phyloP scores from a whole-genome alignment of 2,888 invertebrate genomes.

The Sinhomidia bicolor region DNA sequence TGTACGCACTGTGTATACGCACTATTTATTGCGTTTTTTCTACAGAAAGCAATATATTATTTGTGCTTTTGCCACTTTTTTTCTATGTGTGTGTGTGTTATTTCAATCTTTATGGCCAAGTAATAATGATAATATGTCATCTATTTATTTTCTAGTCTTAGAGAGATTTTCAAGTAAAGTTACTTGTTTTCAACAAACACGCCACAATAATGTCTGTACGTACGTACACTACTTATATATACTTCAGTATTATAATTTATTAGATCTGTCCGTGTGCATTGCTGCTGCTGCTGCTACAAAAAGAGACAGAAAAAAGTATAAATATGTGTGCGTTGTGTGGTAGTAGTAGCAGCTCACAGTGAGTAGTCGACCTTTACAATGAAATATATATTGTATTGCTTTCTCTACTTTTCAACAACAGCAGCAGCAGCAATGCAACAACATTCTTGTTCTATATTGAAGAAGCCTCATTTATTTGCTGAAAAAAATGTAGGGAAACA shows the following conservation, averaged over 20 bases:
- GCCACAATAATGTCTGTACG: too few species aligned
- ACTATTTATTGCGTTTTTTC: neutral
- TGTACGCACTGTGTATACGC: neutral
- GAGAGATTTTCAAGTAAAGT: constrained; percentile 14
- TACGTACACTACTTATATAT: neutral
- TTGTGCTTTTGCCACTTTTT: neutral
- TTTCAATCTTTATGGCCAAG: constrained; percentile 64
- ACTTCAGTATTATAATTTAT: constrained; percentile 5
- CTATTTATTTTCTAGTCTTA: constrained; percentile 67
- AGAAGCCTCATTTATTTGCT: constrained; percentile 16
- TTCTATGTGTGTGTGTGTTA: too few species aligned
- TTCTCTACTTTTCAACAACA: constrained; percentile 12
- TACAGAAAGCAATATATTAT: constrained; percentile 4
- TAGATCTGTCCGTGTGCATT: neutral
- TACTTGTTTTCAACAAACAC: neutral
- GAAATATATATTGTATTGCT: neutral
- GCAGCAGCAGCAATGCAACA: neutral
- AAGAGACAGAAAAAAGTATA: constrained; percentile 2
- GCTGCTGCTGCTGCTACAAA: too few species aligned
- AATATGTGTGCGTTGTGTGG: neutral
- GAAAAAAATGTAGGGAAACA: constrained; percentile 50
- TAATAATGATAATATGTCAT: constrained; percentile 69
- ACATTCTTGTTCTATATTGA: neutral
- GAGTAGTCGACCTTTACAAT: neutral
- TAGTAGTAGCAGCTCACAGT: too few species aligned